phyloP scores from a whole-genome alignment of 2,113 vertebrate genomes.

The Pangasianodon hypophthalmus region DNA sequence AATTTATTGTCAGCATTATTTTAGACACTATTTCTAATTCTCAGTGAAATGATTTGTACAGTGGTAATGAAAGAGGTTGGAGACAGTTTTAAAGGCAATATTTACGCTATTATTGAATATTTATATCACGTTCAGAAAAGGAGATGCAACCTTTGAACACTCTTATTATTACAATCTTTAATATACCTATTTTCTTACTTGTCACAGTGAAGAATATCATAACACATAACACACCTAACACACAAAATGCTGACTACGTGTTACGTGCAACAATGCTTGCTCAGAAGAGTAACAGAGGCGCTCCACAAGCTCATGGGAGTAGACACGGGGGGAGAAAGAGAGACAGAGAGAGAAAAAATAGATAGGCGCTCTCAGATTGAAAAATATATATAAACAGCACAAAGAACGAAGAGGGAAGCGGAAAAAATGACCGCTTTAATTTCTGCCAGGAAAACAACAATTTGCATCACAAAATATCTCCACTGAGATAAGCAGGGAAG shows the following conservation, averaged over 20 bases:
- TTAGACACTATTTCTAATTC: background rate
- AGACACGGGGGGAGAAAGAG: background rate
- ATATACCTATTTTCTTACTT: background rate
- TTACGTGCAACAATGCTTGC: background rate
- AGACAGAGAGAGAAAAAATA: background rate
- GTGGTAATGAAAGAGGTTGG: no score
- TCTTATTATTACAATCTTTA: background rate
- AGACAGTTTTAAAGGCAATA: no score
- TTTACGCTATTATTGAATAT: no score
- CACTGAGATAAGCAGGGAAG: background rate
- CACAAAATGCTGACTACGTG: background rate
- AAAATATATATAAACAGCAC: background rate
- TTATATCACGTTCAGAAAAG: no score
- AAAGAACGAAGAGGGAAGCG: slow-evolving; percentile 8
- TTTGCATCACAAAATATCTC: background rate
- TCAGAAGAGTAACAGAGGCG: background rate
- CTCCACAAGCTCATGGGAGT: slow-evolving; percentile 24
- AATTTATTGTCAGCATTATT: no score
- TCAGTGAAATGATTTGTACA: background rate
- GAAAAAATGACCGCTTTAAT: slow-evolving; percentile 1
- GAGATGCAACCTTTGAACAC: background rate
- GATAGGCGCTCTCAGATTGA: background rate
- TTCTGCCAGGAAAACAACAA: background rate
- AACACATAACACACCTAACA: background rate
- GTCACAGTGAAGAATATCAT: background rate